Evolutionary conservation across 2,113 vertebrate genomes (phyloP).

Genomic region (Tichodroma muraria): DNA sequence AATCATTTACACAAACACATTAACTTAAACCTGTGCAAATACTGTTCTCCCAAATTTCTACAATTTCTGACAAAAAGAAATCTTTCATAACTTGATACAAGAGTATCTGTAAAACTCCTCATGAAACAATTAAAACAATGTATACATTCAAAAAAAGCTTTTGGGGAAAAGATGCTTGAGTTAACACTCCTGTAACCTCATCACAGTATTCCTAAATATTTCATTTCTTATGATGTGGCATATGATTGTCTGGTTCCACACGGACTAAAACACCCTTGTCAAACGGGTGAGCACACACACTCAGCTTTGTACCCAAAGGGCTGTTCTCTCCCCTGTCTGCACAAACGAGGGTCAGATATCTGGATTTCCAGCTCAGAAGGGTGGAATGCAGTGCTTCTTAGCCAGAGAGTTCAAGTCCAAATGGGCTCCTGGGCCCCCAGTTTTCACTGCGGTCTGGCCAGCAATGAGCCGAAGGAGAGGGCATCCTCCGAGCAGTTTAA

Average conservation of each 20-base stretch:
- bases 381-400: neutral
- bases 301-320: neutral
- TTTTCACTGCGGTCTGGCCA: neutral
- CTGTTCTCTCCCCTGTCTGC: neutral
- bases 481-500: neutral
- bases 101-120: neutral
- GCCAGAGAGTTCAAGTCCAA: neutral
- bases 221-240: neutral
- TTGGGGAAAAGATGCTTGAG: neutral
- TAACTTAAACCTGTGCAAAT: constrained; percentile 5
- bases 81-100: neutral
- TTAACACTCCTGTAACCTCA: neutral
- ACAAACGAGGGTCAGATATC: neutral
- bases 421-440: neutral
- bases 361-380: neutral
- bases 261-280: neutral
- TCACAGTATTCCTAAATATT: neutral
- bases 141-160: neutral
- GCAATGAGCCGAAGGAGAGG: neutral
- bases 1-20: constrained; percentile 26
- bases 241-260: neutral
- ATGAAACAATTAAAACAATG: neutral
- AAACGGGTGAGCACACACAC: neutral
- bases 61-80: neutral
- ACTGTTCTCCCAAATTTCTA: neutral